These are phyloP conservation scores for Chaetodon trifasciatus DNA, from an alignment of 2,797 vertebrate species.

Conservation along the genomic window DNA sequence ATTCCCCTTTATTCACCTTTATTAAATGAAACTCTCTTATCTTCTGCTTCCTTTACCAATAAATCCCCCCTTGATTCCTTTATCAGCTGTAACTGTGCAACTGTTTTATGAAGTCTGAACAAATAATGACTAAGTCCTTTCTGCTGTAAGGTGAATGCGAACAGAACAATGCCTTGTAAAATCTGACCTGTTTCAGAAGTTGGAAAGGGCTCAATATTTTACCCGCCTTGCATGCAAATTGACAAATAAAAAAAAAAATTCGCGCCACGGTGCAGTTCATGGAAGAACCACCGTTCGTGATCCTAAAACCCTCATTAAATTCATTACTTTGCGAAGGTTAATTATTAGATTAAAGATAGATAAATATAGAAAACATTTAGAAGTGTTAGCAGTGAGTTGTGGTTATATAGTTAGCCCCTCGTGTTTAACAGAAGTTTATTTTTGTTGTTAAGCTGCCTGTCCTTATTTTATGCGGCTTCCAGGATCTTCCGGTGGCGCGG, in stretches of 20 bases:
- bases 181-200: background rate
- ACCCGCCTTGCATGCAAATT: slow-evolving; percentile 81
- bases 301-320: accelerated
- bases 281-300: slow-evolving; percentile 34
- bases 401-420: accelerated
- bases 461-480: slow-evolving; percentile 59
- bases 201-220: slow-evolving; percentile 60
- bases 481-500: slow-evolving; percentile 84
- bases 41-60: background rate
- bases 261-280: slow-evolving; percentile 73
- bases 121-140: background rate
- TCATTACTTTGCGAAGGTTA: accelerated
- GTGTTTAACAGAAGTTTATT: accelerated
- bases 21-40: background rate
- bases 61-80: background rate
- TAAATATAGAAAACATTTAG: background rate
- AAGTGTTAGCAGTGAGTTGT: accelerated
- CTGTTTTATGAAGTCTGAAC: background rate
- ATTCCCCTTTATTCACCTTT: slow-evolving; percentile 10
- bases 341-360: accelerated
- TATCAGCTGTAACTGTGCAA: background rate
- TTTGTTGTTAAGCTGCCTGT: accelerated
- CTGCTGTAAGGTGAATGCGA: background rate
- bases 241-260: slow-evolving; percentile 42
- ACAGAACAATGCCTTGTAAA: background rate